Base-by-base conservation (phyloP, 2,113 vertebrate genomes). In the Hirundichthys speculiger region DNA sequence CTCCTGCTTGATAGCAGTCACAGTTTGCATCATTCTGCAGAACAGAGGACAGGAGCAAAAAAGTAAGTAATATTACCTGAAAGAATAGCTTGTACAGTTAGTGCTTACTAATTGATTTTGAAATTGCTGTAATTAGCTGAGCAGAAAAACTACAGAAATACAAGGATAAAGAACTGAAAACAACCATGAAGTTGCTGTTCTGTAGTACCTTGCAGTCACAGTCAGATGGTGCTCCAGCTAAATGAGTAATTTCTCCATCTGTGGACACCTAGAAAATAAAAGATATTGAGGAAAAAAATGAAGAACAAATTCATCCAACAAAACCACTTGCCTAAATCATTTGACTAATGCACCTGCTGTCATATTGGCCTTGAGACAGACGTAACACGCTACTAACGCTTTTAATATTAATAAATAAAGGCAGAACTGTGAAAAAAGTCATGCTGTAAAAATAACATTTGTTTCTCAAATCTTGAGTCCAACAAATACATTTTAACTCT, bases 1-100 rank as follows among this genome's bases (percentile, higher is more conserved):
- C 96, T 4, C 96, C 98, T 0, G 87, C 95, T 68, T 98, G 96
- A 71, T 99, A 99, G 70, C 98, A 99, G 92, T 99, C 97, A 39
- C 98, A 99, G 88, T 97, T 99, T 83, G 96, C 95, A 15, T 99
- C 98, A 0, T 95, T 98, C 89, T 91, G 69, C 22, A 50, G 34
- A 19, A 42, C 2, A n/a, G 21, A 22, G 3, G 24, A 21, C 48
- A n/a, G n/a, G 0, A 8, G 30, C 6, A 53, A n/a, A 30, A 2
- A 66, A 30, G 0, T 24, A 69, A n/a, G 34, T 16, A 5, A 45
- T 53, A 12, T 18, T 2, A 25, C 3, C 8, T 10, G 25, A n/a
- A 15, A 25, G 6, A 51, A 24, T 13, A 45, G 43, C 8, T 3
- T 10, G n/a, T 10, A 19, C 15, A 19, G 43, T 45, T 18, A 27